Percentiles rank a stretch among this genome's conserved stretches.
Conservation (phyloP, 2,797 vertebrate species). For the Moxostoma hubbsi region DNA sequence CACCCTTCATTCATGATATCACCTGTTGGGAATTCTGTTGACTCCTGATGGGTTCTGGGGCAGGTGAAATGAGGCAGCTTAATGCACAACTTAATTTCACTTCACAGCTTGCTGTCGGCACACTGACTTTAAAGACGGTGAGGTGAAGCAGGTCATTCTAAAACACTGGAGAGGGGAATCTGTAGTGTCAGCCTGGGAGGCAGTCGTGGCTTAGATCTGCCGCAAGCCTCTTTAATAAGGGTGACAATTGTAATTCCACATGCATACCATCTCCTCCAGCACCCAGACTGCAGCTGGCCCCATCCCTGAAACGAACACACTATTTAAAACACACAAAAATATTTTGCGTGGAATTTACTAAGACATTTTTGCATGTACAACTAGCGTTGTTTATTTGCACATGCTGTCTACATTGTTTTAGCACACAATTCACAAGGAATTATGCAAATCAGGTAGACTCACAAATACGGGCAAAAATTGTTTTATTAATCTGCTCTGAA, state of each 20-base stretch:
- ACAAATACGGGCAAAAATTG: too few relatives aligned
- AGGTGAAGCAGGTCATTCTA: slow-evolving; percentile 54
- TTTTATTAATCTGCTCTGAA: too few relatives aligned
- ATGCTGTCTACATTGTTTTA: too few relatives aligned
- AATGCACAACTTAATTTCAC: slow-evolving; percentile 32
- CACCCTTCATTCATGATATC: slow-evolving; percentile 19
- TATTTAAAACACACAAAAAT: slow-evolving; percentile 8
- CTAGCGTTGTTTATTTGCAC: too few relatives aligned
- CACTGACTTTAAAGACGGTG: slow-evolving; percentile 54
- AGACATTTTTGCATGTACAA: too few relatives aligned
- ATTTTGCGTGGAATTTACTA: too few relatives aligned
- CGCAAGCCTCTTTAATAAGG: slow-evolving; percentile 67
- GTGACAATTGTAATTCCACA: slow-evolving; percentile 74
- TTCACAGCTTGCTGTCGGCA: slow-evolving; percentile 36
- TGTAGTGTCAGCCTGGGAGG: slow-evolving; percentile 50
- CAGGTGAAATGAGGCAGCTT: slow-evolving; percentile 39
- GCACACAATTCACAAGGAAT: too few relatives aligned
- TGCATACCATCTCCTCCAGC: slow-evolving; percentile 68
- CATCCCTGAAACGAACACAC: slow-evolving; percentile 43
- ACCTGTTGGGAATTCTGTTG: slow-evolving; percentile 20
- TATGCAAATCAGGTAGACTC: too few relatives aligned
- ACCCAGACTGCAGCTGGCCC: slow-evolving; percentile 53
- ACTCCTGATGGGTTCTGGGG: not conserved
- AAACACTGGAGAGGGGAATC: slow-evolving; percentile 48
- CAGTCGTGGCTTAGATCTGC: slow-evolving; percentile 65